Evolutionary conservation across 2,888 invertebrate species (phyloP), one percentile per base, ranked within the genome.

Genomic region (Noctua janthe): DNA sequence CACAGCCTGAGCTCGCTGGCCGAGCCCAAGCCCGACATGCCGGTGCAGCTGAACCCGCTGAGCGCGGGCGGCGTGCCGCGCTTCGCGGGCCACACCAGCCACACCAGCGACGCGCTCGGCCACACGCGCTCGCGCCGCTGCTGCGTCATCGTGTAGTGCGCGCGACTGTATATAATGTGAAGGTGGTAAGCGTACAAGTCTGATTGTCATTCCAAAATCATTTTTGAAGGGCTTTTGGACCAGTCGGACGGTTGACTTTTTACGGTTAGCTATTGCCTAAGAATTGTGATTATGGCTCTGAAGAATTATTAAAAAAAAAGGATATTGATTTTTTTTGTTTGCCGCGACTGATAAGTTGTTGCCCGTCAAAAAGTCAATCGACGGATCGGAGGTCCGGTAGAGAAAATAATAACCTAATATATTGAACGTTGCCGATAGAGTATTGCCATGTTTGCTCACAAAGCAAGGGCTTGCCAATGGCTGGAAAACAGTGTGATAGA

Each of bases 31-130:
- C 94, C 91, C 89, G 97, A 95, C 84, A 97, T 97, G 94, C 97
- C 97, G 82, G 94, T 94, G 29, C 96, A 96, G 82, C 87, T 94
- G 76, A 95, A 95, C 89, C 95, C 95, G 3, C 95, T 97, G 69
- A 95, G 95, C 62, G 92, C 97, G 82, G 29, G 96, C 97, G 69
- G 91, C 35, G 97, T 98, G 62, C 97, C 97, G 67, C 96, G 98
- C 87, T 98, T 98, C 94, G 97, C 98, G 20, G 98, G 98, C 23
- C 97, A 98, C 92, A 98, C 98, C 47, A 98, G 98, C 23, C 97
- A 98, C 92, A 98, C 98, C 47, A 98, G 98, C 91, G 98, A 98
- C 90, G 98, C 98, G 84, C 97, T 98, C 82, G 98, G 98, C 86
- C 98, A 98, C 93, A 97, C 97, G 81, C 97, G 97, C 92, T 98